A percentile compares a stretch with the other conserved stretches of the same genome.
phyloP scores from a whole-genome alignment of 1,140 invertebrate genomes.

The Pseudomyrmex pallidus region DNA sequence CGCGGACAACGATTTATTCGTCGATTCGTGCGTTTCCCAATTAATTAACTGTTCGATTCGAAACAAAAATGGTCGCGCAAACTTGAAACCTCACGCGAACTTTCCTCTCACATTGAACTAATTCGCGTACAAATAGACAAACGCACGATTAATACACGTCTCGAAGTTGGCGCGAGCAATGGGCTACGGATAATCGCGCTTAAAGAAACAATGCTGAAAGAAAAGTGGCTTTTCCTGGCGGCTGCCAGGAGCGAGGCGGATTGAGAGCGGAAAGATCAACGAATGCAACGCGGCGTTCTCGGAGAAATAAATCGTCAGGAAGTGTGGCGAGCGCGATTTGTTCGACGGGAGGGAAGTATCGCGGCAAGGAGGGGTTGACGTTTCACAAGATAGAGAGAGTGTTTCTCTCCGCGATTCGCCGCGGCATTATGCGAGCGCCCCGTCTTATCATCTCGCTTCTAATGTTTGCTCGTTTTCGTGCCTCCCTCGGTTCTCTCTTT shows the following conservation, averaged over 20 bases:
- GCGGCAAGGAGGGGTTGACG: background rate
- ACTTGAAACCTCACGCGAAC: background rate
- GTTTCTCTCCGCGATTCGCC: conserved; percentile 16
- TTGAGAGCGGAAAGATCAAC: conserved; percentile 24
- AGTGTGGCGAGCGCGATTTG: conserved; percentile 45
- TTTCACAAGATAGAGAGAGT: conserved; percentile 46
- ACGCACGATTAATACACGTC: no score
- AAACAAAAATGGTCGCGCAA: background rate
- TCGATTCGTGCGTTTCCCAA: conserved; percentile 18
- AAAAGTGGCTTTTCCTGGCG: no score
- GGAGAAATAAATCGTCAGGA: conserved; percentile 28
- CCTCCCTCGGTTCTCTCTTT: conserved; percentile 28
- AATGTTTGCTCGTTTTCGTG: conserved; percentile 61
- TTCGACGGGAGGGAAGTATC: conserved; percentile 25
- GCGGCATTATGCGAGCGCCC: conserved; percentile 50
- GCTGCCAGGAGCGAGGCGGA: background rate
- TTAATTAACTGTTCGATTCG: conserved; percentile 52
- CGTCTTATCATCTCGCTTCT: conserved; percentile 58
- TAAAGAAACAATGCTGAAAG: no score
- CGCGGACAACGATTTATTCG: conserved; percentile 33
- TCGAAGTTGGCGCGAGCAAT: no score
- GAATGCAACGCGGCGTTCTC: conserved; percentile 29
- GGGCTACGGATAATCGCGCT: no score
- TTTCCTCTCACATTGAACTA: no score
- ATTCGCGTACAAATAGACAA: no score